These are phyloP conservation scores for Picathartes gymnocephalus DNA, from an alignment of 2,113 vertebrate species.

Conservation along the genomic window DNA sequence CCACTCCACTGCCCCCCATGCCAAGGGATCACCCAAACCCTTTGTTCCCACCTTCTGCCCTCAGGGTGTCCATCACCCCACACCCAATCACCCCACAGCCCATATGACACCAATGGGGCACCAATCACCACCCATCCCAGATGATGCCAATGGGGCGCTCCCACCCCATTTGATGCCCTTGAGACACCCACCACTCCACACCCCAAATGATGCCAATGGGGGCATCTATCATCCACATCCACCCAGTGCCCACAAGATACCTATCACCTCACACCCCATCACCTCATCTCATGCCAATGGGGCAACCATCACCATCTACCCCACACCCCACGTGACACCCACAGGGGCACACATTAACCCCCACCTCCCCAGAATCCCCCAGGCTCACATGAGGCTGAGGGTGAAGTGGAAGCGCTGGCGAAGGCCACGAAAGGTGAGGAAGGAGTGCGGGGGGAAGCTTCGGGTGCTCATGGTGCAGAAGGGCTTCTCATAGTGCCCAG, in stretches of 20 bases:
- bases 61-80: background rate
- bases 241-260: background rate
- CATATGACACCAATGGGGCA: background rate
- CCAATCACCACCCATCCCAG: background rate
- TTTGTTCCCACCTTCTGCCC: background rate
- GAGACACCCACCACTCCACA: background rate
- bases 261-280: background rate
- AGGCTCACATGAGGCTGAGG: constrained; percentile 85
- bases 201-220: too few species aligned
- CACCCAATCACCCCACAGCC: background rate
- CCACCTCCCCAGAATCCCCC: background rate
- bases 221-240: background rate
- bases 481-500: constrained; percentile 87
- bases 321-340: background rate
- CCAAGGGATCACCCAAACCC: background rate
- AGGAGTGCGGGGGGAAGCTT: constrained; percentile 86
- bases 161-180: background rate
- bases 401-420: constrained; percentile 96
- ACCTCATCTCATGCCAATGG: accelerated
- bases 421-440: constrained; percentile 92
- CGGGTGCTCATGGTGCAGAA: constrained; percentile 91
- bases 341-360: background rate
- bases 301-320: background rate
- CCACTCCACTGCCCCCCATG: background rate
- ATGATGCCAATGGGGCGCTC: background rate